Evolutionary conservation across 2,113 vertebrate genomes (phyloP).

Genomic region (Tetrao urogallus): DNA sequence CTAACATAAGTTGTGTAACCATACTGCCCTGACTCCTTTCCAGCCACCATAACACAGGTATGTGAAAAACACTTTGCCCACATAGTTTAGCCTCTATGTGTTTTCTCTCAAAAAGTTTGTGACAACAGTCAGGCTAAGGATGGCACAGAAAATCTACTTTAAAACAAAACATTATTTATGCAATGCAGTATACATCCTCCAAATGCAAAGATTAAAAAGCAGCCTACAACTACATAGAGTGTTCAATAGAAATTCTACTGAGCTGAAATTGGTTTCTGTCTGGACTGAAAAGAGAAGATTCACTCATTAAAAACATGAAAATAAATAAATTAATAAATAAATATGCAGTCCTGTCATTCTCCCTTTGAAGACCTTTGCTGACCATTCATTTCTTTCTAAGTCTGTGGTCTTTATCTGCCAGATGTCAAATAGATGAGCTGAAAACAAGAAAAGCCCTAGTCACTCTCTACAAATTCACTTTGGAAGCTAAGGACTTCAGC

Average conservation of each 20-base stretch:
- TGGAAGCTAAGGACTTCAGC: background rate
- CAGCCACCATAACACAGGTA: background rate
- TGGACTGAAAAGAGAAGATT: background rate
- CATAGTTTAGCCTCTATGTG: background rate
- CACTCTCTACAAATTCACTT: background rate
- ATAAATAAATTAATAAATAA: background rate
- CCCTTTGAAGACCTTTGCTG: background rate
- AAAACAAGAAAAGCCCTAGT: background rate
- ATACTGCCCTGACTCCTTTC: background rate
- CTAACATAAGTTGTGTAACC: rapidly evolving
- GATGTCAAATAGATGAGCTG: background rate
- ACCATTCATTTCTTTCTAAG: background rate
- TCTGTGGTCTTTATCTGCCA: background rate
- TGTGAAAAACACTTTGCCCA: background rate
- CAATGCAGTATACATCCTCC: background rate
- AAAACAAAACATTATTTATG: background rate
- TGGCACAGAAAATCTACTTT: background rate
- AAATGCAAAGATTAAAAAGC: background rate
- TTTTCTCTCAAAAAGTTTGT: background rate
- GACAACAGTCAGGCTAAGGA: background rate
- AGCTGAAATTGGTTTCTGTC: background rate
- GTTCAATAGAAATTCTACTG: background rate
- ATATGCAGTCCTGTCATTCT: background rate
- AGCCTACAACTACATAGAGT: background rate
- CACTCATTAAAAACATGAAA: background rate